Evolutionary conservation across 2,888 invertebrate genomes (phyloP).

Genomic region (Acanthococcus lagerstroemiae): DNA sequence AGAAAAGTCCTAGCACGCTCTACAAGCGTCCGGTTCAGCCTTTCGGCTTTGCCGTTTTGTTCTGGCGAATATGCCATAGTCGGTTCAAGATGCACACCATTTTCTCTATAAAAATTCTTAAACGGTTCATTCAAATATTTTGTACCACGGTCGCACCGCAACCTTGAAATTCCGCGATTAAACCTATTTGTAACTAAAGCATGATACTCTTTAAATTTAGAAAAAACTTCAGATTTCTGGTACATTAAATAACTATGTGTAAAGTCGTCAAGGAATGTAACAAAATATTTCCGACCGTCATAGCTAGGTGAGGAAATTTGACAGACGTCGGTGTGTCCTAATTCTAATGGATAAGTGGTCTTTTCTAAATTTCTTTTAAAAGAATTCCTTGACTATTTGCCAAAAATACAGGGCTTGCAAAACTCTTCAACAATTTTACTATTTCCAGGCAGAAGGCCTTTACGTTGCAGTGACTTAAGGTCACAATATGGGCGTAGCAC

Average conservation of each 20-base stretch:
- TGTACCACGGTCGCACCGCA: neutral
- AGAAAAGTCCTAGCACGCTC: neutral
- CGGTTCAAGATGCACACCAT: neutral
- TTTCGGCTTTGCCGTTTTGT: neutral
- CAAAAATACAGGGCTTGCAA: neutral
- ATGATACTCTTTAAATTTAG: neutral
- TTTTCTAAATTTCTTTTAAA: neutral
- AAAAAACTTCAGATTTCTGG: neutral
- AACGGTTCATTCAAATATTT: neutral
- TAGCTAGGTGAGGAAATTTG: neutral
- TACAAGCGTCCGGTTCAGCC: neutral
- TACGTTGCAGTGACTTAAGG: too few relatives aligned
- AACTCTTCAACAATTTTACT: neutral
- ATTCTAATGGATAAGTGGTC: neutral
- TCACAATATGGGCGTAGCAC: too few relatives aligned
- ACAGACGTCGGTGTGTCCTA: constrained; percentile 2
- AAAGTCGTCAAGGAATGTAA: constrained; percentile 7
- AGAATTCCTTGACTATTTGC: neutral
- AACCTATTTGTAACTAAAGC: constrained; percentile 4
- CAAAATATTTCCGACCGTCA: neutral
- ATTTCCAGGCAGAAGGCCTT: neutral
- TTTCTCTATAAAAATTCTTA: neutral
- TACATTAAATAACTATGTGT: neutral
- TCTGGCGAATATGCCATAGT: constrained; percentile 35
- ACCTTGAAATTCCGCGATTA: neutral